phyloP scores from a whole-genome alignment of 2,888 invertebrate genomes.

The Drosophila algonquin region DNA sequence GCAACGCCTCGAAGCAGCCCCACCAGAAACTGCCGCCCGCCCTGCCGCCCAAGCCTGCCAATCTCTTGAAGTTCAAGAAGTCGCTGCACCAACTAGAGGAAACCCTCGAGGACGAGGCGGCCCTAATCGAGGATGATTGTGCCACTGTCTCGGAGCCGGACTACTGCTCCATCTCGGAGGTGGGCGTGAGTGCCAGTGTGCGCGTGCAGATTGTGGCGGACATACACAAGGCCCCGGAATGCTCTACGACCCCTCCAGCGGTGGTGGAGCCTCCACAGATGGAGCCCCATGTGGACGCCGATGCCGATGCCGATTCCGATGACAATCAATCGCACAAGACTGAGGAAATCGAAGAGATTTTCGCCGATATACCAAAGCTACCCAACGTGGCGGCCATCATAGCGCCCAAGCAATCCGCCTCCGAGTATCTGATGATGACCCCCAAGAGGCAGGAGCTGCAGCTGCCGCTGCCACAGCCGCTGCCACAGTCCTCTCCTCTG shows the following conservation, averaged over 20 bases:
- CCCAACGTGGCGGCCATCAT: conserved; percentile 91
- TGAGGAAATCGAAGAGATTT: conserved; percentile 83
- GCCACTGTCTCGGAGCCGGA: conserved; percentile 86
- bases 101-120: conserved; percentile 65
- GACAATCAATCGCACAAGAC: conserved; percentile 79
- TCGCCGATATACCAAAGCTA: conserved; percentile 88
- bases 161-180: conserved; percentile 91
- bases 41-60: conserved; percentile 91
- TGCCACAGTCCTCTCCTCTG: conserved; percentile 44
- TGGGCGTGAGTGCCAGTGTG: conserved; percentile 84
- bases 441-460: conserved; percentile 29
- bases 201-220: conserved; percentile 86
- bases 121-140: conserved; percentile 46
- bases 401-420: conserved; percentile 85
- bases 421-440: conserved; percentile 56
- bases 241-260: conserved; percentile 57
- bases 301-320: conserved; percentile 13
- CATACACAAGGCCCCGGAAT: conserved; percentile 79
- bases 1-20: neutral
- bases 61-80: conserved; percentile 88
- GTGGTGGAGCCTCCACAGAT: conserved; percentile 46
- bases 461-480: conserved; percentile 48
- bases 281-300: neutral
- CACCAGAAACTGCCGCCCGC: conserved; percentile 86
- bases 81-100: conserved; percentile 75